Conservation (phyloP, 2,888 invertebrate genomes). For the Esperia sulphurella region DNA sequence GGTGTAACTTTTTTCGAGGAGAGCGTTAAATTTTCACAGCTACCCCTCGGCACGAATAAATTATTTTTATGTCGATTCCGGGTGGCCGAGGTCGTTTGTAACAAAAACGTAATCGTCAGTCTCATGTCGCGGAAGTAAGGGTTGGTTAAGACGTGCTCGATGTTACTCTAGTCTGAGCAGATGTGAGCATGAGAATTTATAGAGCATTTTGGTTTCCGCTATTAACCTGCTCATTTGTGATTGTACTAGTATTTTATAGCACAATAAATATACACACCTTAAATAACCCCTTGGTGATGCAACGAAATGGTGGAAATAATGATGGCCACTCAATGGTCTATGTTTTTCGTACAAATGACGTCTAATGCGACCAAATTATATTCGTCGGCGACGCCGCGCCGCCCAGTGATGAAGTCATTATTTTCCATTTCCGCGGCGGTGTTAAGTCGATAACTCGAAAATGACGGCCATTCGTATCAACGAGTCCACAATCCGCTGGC, state of each 20-base stretch:
- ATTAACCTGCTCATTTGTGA: not conserved
- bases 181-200: conserved; percentile 31
- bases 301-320: conserved; percentile 17
- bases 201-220: conserved; percentile 6
- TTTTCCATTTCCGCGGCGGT: conserved; percentile 72
- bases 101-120: conserved; percentile 58
- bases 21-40: conserved; percentile 69
- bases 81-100: conserved; percentile 62
- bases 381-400: conserved; percentile 47
- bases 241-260: not conserved
- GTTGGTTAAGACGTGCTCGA: conserved; percentile 49
- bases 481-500: conserved; percentile 49
- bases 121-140: conserved; percentile 64
- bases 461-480: conserved; percentile 68
- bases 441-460: conserved; percentile 78
- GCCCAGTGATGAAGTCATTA: conserved; percentile 73
- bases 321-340: conserved; percentile 26
- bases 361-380: conserved; percentile 70
- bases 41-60: conserved; percentile 67
- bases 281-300: conserved; percentile 11
- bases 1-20: conserved; percentile 62
- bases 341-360: conserved; percentile 59
- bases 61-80: conserved; percentile 72
- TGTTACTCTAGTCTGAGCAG: conserved; percentile 44
- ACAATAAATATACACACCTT: conserved; percentile 3